phyloP scores from a whole-genome alignment of 2,797 vertebrate species.

The Muscicapa comitata region DNA sequence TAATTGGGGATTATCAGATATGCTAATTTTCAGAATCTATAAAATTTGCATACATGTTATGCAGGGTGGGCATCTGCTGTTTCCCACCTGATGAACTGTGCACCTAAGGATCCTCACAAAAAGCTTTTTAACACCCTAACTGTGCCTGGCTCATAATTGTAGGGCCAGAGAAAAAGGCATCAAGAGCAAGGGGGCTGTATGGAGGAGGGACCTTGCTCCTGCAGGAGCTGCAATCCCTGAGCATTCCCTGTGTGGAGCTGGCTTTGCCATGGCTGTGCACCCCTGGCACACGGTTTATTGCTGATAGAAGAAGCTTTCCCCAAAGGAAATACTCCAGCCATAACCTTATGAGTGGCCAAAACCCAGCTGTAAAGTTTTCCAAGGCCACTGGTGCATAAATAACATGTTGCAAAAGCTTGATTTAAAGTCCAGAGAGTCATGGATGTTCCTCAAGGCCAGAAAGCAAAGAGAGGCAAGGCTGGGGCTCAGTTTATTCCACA shows the following conservation, averaged over 20 bases:
- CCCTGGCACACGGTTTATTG: fast-evolving
- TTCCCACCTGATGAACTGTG: neutral
- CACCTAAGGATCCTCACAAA: fast-evolving
- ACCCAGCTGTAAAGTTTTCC: neutral
- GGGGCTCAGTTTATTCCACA: neutral
- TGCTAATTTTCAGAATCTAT: neutral
- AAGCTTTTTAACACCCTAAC: neutral
- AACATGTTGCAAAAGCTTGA: neutral
- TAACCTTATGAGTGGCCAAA: neutral
- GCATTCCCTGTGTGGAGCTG: fast-evolving
- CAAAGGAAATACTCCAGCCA: neutral
- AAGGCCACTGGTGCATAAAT: neutral
- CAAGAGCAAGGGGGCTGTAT: neutral
- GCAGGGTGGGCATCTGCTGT: fast-evolving
- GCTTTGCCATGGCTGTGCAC: neutral
- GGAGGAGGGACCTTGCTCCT: neutral
- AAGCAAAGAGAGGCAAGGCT: neutral
- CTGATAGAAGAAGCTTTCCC: neutral
- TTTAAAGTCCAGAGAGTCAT: fast-evolving
- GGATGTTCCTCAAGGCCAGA: neutral
- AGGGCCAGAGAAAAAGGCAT: neutral
- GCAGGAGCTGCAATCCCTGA: neutral
- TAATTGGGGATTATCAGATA: neutral
- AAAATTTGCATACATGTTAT: fast-evolving
- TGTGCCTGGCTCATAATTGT: neutral